phyloP scores from a whole-genome alignment of 2,797 vertebrate species.

The Crocodylus rhombifer region DNA sequence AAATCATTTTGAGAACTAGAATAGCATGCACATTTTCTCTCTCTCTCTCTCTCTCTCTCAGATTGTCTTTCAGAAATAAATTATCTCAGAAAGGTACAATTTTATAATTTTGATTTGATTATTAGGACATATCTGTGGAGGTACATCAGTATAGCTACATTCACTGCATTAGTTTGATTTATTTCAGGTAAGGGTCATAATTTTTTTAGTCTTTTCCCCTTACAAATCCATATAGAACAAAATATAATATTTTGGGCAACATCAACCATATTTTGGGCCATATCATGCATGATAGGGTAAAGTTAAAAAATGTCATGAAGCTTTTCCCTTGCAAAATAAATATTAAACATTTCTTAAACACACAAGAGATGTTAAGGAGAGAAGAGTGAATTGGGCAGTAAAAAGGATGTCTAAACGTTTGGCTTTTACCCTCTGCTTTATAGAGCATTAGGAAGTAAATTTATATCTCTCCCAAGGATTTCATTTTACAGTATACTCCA shows the following conservation, averaged over 20 bases:
- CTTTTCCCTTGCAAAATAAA: too few relatives aligned
- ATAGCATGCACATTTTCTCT: neutral
- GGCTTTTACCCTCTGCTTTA: neutral
- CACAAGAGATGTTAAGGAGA: neutral
- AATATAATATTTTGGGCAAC: neutral
- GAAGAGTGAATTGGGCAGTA: accelerated
- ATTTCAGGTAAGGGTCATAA: neutral
- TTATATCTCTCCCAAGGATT: neutral
- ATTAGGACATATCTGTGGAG: neutral
- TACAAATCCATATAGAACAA: accelerated
- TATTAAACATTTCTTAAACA: neutral
- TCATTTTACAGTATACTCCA: neutral
- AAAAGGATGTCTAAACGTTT: neutral
- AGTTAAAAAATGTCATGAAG: neutral
- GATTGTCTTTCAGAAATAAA: neutral
- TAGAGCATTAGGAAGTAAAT: neutral
- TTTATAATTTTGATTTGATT: neutral
- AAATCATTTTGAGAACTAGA: too few relatives aligned
- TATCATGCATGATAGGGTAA: neutral
- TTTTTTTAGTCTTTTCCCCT: neutral
- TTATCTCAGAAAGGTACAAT: neutral
- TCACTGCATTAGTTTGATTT: neutral
- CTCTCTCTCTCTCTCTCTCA: neutral
- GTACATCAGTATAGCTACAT: neutral
- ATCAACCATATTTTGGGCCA: neutral